Evolutionary conservation across 2,797 vertebrate genomes (phyloP).

Genomic region (Sarcophilus harrisii): DNA sequence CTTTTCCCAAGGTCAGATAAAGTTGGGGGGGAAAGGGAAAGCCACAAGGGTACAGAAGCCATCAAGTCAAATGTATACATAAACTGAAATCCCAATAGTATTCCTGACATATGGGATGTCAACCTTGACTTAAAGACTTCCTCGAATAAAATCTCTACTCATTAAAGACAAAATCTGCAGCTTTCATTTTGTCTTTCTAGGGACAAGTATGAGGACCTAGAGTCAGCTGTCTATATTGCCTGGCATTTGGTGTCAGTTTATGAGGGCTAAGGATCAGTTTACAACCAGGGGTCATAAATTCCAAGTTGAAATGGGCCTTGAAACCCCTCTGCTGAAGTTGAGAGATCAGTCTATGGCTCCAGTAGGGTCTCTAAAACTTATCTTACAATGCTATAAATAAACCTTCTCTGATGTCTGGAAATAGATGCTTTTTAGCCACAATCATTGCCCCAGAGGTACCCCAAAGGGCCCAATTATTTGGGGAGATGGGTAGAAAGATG

Average conservation of each 20-base stretch:
- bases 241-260: neutral
- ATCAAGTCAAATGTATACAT: neutral
- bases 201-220: neutral
- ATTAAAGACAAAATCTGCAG: neutral
- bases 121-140: neutral
- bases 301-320: neutral
- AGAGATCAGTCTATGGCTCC: neutral
- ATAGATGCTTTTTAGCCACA: neutral
- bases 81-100: neutral
- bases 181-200: neutral
- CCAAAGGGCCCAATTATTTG: neutral
- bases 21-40: neutral
- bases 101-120: neutral
- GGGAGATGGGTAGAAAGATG: neutral
- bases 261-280: neutral
- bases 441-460: neutral
- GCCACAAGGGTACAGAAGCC: neutral
- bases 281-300: neutral
- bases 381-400: neutral
- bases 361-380: slow-evolving; percentile 1
- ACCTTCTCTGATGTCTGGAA: neutral
- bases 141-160: neutral
- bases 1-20: neutral
- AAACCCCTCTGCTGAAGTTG: neutral
- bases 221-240: neutral